Evolutionary conservation across 1,140 invertebrate species (phyloP), one percentile per base, ranked within the genome.

Genomic region (Asbolus verrucosus): DNA sequence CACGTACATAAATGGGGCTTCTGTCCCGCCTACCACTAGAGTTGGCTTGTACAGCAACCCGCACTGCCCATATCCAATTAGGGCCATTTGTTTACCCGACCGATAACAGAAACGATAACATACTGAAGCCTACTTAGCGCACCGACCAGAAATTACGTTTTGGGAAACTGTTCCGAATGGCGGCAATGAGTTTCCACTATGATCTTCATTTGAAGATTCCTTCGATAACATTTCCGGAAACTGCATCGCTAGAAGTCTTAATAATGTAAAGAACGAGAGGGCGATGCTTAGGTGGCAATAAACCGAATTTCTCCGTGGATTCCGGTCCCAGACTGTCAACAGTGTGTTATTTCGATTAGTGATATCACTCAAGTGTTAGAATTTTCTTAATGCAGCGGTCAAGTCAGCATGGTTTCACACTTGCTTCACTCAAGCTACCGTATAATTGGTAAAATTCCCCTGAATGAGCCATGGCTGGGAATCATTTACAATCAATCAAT

Each of bases 91-190:
- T 67, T 33, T 66, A 41, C 30, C 59, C 15, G 16, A 46, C 39
- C 65, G 65, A 67, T 67, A 46, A 50, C 65, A 54, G 21, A 38
- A 31, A 46, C 24, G 62, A 67, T 67, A 54, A 31, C 39, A 67
- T 54, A 67, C 11, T 43, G 63, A 50, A 62, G 60, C 54, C 19
- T 60, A 27, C 1, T 60, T 31, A 14, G 18, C 27, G 24, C 24
- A 27, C 18, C 8, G 18, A n/a, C n/a, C n/a, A n/a, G n/a, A n/a
- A 14, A 41, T 15, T 41, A 14, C 6, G 6, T 41, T 2, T 41
- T 14, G 8, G 8, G 24, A 27, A 8, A n/a, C n/a, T 8, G 24
- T 4, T 27, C 24, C 8, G 24, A 27, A 27, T 3, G 24, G 8
- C 24, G 8, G 8, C 24, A 27, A 27, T 27, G 8, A 27, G 24